A percentile compares a stretch with the other conserved stretches of the same genome.
These are phyloP conservation scores for Adoxophyes honmai DNA, from an alignment of 1,140 invertebrate genomes.

Conservation along the genomic window DNA sequence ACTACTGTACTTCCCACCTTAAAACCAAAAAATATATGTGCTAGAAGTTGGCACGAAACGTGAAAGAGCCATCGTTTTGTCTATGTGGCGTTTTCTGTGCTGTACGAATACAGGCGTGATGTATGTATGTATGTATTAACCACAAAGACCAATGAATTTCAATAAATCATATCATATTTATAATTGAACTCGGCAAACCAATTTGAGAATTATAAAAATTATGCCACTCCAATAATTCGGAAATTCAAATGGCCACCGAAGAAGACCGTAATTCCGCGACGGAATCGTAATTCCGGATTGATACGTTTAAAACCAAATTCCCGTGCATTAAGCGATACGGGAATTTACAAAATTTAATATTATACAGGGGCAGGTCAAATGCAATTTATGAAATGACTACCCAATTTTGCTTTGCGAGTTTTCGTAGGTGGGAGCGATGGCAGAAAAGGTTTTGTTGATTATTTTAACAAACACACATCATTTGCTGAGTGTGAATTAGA, in stretches of 20 bases:
- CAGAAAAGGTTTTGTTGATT: not conserved
- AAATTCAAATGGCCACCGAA: not conserved
- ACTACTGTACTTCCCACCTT: no score
- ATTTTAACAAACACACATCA: no score
- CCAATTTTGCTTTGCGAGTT: slow-evolving; percentile 48
- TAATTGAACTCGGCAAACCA: not conserved
- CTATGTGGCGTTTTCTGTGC: no score
- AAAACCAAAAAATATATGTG: no score
- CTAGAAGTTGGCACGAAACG: no score
- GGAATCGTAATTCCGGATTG: no score
- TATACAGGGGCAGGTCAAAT: slow-evolving; percentile 33
- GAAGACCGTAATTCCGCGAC: not conserved
- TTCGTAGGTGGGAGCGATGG: slow-evolving; percentile 23
- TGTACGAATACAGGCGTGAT: no score
- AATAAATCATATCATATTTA: slow-evolving; percentile 1
- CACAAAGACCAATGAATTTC: no score
- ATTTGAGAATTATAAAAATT: not conserved
- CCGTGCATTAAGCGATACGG: not conserved
- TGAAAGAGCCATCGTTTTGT: no score
- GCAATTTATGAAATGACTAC: slow-evolving; percentile 59
- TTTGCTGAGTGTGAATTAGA: no score
- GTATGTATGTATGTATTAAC: no score
- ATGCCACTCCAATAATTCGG: not conserved
- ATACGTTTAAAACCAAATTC: not conserved
- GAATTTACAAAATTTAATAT: slow-evolving; percentile 44